These are phyloP conservation scores for Xanthia icteritia DNA, from an alignment of 2,888 invertebrate species.

Conservation along the genomic window DNA sequence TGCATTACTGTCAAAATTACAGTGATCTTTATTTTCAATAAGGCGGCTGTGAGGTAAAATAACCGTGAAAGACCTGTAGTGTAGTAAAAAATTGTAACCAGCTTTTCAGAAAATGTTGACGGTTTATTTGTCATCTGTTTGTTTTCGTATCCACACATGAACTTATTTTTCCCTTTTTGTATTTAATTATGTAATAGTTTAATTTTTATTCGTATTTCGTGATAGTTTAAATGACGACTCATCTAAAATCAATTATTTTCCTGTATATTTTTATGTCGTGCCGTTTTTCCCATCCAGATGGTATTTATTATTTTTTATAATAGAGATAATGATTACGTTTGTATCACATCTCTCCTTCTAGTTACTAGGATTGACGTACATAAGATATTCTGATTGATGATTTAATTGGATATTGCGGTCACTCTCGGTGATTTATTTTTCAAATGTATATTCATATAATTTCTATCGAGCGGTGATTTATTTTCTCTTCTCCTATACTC, in stretches of 20 bases:
- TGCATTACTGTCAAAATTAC: not conserved
- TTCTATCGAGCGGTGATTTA: not conserved
- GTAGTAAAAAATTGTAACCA: not conserved
- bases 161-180: not conserved
- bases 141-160: not conserved
- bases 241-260: no score
- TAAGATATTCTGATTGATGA: not conserved
- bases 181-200: not conserved
- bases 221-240: no score
- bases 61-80: not conserved
- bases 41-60: not conserved
- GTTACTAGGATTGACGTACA: not conserved
- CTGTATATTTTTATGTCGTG: not conserved
- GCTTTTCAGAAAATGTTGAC: not conserved
- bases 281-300: not conserved
- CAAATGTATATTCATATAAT: not conserved
- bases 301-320: no score
- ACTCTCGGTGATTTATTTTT: not conserved
- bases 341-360: not conserved
- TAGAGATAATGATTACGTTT: not conserved
- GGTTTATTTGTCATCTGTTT: not conserved
- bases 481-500: not conserved
- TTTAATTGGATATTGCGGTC: not conserved
- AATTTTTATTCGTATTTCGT: not conserved
- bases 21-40: no score